Conservation (phyloP, 2,888 invertebrate genomes). For the Troides helena region DNA sequence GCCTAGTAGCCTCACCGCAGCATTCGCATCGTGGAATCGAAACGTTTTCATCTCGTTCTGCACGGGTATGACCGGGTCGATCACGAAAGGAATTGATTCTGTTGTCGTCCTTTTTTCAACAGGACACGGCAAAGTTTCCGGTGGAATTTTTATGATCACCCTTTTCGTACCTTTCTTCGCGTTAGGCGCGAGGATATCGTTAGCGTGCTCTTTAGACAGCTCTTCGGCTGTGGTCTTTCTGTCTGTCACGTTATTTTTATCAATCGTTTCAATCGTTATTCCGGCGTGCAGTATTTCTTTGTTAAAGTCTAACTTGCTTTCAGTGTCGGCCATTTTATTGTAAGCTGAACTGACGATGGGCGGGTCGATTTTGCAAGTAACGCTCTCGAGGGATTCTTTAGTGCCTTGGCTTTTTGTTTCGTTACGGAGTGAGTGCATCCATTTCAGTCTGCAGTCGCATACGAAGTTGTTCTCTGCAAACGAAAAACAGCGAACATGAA, state of each 20-base stretch:
- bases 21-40: conserved; percentile 64
- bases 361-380: conserved; percentile 85
- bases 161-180: conserved; percentile 62
- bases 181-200: conserved; percentile 26
- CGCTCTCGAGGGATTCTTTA: conserved; percentile 84
- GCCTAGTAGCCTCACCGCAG: conserved; percentile 38
- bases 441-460: conserved; percentile 90
- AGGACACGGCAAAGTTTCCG: conserved; percentile 69
- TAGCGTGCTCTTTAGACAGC: conserved; percentile 22
- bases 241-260: conserved; percentile 61
- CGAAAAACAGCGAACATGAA: conserved; percentile 36
- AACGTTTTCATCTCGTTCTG: conserved; percentile 76
- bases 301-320: conserved; percentile 60
- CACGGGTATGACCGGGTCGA: conserved; percentile 68
- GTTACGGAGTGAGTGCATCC: conserved; percentile 86
- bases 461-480: conserved; percentile 89
- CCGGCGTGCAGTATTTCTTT: conserved; percentile 63
- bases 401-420: conserved; percentile 87
- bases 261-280: conserved; percentile 60
- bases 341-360: conserved; percentile 72
- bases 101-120: conserved; percentile 62
- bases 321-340: conserved; percentile 60
- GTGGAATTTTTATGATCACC: conserved; percentile 64
- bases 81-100: conserved; percentile 56
- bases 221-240: conserved; percentile 36